Evolutionary conservation across 2,113 vertebrate species (phyloP), one percentile per base, ranked within the genome.

Genomic region (Leucopsar rothschildi): DNA sequence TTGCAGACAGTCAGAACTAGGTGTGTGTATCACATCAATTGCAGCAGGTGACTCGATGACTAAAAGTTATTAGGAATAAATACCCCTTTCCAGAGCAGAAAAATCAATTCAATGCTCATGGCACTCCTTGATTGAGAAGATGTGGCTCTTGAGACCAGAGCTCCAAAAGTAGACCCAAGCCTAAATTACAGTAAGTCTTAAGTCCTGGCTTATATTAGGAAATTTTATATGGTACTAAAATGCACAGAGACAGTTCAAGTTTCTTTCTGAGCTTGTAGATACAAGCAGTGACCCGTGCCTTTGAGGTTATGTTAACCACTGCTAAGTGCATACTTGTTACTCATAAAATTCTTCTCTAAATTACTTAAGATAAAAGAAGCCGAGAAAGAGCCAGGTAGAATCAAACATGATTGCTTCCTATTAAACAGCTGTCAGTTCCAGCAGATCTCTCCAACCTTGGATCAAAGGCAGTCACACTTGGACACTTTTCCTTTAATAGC

Each of bases 381-480:
- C 7, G 25, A 77, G 82, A 73, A 88, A 68, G 39, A 95, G 76
- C 55, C 71, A 86, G 5, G 2, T 22, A 55, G 59, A 86, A 92
- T 92, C 71, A 97, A 88, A 94, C 45, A 55, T 11, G 50, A 93
- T 42, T 94, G 86, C 59, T 70, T 77, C 78, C 82, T 65, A 69
- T 93, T 95, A 94, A 96, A 50, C 6, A 40, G 72, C 82, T 83
- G 68, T 71, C 90, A 83, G 88, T 88, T 96, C 96, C 72, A 93
- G 68, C 88, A 78, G 79, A 63, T 91, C 80, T 71, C 81, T 64
- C 71, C 92, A 96, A n/a, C 40, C 56, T 49, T 75, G 79, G 82
- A 90, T 80, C 88, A 95, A 93, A 94, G 79, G 93, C 90, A 93
- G 87, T 94, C 95, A 97, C 90, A 94, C 93, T 86, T 78, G 71